Conservation (phyloP, 2,113 vertebrate genomes). For the Cygnus buccinator region DNA sequence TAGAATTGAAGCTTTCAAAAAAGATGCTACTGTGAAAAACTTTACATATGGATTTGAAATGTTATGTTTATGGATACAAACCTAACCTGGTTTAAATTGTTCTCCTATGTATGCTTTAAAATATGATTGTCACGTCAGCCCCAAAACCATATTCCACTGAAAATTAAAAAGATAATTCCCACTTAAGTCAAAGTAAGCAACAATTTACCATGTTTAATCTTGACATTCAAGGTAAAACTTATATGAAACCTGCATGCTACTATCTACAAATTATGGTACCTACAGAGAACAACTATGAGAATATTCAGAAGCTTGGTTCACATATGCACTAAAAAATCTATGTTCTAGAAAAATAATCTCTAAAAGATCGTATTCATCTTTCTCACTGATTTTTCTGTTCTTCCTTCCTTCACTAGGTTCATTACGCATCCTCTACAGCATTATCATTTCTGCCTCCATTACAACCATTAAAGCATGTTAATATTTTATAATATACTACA, state of each 20-base stretch:
- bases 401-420: background rate
- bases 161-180: background rate
- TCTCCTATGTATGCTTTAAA: background rate
- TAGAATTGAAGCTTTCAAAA: background rate
- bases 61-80: background rate
- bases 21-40: background rate
- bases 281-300: background rate
- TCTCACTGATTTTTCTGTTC: background rate
- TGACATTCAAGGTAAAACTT: background rate
- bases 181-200: background rate
- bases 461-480: background rate
- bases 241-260: background rate
- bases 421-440: background rate
- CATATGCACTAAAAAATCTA: background rate
- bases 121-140: background rate
- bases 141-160: background rate
- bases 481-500: background rate
- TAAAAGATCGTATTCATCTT: background rate
- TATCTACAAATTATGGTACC: background rate
- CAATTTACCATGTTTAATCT: background rate
- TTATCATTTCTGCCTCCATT: background rate
- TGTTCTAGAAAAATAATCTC: background rate
- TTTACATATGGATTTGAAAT: background rate
- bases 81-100: background rate
- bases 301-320: background rate